Evolutionary conservation across 2,797 vertebrate species (phyloP).

Genomic region (Nannoperca australis): DNA sequence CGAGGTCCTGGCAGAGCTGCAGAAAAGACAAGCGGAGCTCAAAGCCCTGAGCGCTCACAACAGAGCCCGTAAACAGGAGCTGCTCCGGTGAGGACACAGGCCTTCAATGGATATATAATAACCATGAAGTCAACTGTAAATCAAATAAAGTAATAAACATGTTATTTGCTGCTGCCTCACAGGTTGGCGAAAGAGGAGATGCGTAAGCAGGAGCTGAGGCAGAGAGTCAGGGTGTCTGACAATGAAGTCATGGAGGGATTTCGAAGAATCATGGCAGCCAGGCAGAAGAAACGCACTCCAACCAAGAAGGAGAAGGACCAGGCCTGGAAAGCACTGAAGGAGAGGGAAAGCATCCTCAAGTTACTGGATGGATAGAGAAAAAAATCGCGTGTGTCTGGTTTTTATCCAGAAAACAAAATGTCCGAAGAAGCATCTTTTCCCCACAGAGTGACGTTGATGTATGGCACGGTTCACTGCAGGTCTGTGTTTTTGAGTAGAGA

Average conservation of each 20-base stretch:
- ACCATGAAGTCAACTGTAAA: not conserved
- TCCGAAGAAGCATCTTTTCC: slow-evolving; percentile 7
- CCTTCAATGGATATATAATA: not conserved
- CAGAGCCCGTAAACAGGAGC: slow-evolving; percentile 93
- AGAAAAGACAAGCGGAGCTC: slow-evolving; percentile 96
- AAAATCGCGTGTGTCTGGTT: not conserved
- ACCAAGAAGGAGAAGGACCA: slow-evolving; percentile 99
- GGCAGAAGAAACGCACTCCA: slow-evolving; percentile 97
- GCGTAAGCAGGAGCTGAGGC: slow-evolving; percentile 95
- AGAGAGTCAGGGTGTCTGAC: slow-evolving; percentile 95
- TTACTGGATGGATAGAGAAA: slow-evolving; percentile 89
- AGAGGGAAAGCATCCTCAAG: slow-evolving; percentile 97
- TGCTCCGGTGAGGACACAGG: slow-evolving; percentile 89
- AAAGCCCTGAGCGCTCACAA: slow-evolving; percentile 95
- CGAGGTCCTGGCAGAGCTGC: slow-evolving; percentile 93
- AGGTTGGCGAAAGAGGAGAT: slow-evolving; percentile 97
- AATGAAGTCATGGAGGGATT: slow-evolving; percentile 99
- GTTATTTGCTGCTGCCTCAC: not conserved
- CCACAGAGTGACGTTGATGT: slow-evolving; percentile 27
- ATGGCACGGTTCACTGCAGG: slow-evolving; percentile 38
- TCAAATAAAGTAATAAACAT: too few species aligned
- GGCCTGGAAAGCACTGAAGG: slow-evolving; percentile 97
- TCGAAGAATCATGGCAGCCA: slow-evolving; percentile 97
- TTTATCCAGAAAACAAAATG: not conserved
- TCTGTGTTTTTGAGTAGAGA: slow-evolving; percentile 36